Conservation (phyloP, 2,113 vertebrate genomes). For the Stigmatopora argus region DNA sequence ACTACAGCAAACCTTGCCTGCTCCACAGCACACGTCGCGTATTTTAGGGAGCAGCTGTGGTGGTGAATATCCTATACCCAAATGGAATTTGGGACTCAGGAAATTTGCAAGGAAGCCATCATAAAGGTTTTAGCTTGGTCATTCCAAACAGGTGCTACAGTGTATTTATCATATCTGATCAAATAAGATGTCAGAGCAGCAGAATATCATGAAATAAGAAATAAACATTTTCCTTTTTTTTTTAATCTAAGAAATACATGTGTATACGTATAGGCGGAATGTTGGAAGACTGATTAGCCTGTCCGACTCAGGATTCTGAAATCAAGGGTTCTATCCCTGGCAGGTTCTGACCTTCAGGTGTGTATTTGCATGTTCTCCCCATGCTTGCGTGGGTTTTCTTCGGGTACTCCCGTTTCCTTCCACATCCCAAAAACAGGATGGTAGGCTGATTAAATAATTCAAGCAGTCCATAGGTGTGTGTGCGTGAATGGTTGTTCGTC, state of each 20-base stretch:
- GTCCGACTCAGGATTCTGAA: background rate
- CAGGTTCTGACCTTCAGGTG: no score
- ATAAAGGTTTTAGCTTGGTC: background rate
- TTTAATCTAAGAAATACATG: no score
- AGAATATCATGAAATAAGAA: background rate
- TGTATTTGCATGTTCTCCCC: no score
- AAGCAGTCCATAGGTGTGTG: no score
- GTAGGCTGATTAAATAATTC: no score
- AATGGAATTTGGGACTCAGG: conserved; percentile 30
- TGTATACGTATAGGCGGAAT: no score
- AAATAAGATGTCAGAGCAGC: background rate
- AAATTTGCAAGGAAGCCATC: background rate
- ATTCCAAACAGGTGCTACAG: background rate
- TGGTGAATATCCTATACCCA: conserved; percentile 18
- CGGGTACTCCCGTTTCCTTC: no score
- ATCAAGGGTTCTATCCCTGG: background rate
- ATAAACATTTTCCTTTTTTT: background rate
- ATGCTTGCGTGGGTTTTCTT: no score
- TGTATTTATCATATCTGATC: background rate
- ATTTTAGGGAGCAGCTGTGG: conserved; percentile 41
- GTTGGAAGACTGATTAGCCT: background rate
- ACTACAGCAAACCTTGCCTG: conserved; percentile 23
- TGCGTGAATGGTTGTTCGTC: no score
- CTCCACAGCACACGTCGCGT: conserved; percentile 19
- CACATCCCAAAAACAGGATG: no score